Base-by-base conservation (phyloP, 2,888 invertebrate species). In the Cryptocheilus praepositus region DNA sequence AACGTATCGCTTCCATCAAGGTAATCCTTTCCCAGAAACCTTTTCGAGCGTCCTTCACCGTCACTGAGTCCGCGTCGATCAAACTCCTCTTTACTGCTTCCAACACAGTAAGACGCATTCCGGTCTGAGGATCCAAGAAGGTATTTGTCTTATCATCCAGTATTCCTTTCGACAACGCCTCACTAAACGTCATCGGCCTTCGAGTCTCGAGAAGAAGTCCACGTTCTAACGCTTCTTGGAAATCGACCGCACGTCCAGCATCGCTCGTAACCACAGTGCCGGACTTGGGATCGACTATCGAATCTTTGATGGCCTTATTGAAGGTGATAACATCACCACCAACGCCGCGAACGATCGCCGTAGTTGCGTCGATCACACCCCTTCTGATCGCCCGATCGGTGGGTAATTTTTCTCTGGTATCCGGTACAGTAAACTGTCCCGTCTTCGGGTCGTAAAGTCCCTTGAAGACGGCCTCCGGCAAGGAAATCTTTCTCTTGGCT, bases 381-480 rank as follows among this genome's bases (percentile, higher is more conserved):
- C 94, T 93, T 84, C 93, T 93, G 83, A 97, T 94, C 62, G 97
- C 97, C 80, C 94, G 93, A 88, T 95, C 94, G 60, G 95, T 94
- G 74, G 94, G 93, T 70, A 96, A 89, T 85, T 94, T 93, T 87
- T 95, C 95, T 80, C 93, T 93, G n/a, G 93, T 94, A 81, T 93
- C 92, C 2, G 95, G 94, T 86, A 95, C 94, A 45, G 93, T 93
- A 84, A 96, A 95, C 83, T 94, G 93, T 55, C 97, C 96, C 44
- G 94, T 93, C 80, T 93, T 92, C 0, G 95, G 94, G 90, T 98
- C 96, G 84, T 96, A 97, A 73, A 95, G 92, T n/a, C 96, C 96
- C 89, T 95, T 94, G 83, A 95, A 95, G n/a, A 97, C 94, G 1
- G 97, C 97, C 89, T 96, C 96, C 0, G 95, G 95, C 28, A 97